Evolutionary conservation across 1,140 invertebrate species (phyloP).

Genomic region (Leptinotarsa lineolata): DNA sequence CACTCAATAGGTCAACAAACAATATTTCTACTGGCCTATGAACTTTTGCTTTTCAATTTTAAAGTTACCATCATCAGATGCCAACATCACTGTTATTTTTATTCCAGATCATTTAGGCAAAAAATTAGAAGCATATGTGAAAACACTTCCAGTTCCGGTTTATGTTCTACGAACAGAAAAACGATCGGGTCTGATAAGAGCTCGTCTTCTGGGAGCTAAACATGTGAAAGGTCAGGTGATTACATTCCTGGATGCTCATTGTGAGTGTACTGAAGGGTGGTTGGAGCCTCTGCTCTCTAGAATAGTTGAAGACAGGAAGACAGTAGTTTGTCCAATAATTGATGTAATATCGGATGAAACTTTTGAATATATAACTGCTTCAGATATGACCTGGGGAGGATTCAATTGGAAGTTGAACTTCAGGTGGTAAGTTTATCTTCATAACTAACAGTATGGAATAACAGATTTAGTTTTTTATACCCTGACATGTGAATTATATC

Average conservation of each 20-base stretch:
- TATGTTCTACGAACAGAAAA: constrained; percentile 85
- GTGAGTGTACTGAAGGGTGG: constrained; percentile 95
- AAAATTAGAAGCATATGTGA: constrained; percentile 88
- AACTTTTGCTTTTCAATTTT: no score
- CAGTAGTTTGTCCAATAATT: constrained; percentile 97
- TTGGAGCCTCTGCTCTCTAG: constrained; percentile 87
- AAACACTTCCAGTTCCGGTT: constrained; percentile 80
- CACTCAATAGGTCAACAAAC: no score
- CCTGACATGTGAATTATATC: no score
- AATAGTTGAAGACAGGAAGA: constrained; percentile 88
- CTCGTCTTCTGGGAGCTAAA: constrained; percentile 87
- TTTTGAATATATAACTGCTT: constrained; percentile 94
- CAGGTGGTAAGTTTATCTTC: constrained; percentile 73
- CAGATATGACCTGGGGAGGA: constrained; percentile 95
- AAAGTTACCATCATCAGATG: no score
- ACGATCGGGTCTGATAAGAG: constrained; percentile 91
- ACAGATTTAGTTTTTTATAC: no score
- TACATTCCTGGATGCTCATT: constrained; percentile 96
- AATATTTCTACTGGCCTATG: no score
- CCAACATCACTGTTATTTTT: not conserved
- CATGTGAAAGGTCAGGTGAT: constrained; percentile 92
- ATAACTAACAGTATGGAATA: no score
- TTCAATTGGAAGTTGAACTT: constrained; percentile 99
- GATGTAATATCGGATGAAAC: constrained; percentile 98
- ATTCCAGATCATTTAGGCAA: constrained; percentile 83